These are phyloP conservation scores for Cyphomyrus discorhynchus DNA, from an alignment of 2,113 vertebrate genomes.

Conservation along the genomic window DNA sequence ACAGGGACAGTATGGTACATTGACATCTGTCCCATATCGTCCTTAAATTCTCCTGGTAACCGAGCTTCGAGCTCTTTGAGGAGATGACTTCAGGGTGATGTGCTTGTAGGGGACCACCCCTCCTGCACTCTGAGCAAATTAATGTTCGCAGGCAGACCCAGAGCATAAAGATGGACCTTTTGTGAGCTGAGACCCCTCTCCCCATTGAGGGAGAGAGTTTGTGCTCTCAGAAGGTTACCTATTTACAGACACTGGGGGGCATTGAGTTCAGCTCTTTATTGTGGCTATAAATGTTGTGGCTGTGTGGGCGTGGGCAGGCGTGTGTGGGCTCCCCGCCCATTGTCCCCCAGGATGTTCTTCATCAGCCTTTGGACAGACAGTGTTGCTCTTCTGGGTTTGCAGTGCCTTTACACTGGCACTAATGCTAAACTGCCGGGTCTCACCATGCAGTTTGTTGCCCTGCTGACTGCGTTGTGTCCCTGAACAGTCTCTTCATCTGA, in stretches of 20 bases:
- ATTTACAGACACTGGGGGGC: neutral
- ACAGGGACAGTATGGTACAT: neutral
- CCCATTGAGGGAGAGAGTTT: neutral
- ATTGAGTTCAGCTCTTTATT: neutral
- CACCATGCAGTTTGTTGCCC: neutral
- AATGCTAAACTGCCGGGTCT: neutral
- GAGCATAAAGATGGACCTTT: neutral
- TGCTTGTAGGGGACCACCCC: neutral
- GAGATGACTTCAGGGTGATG: neutral
- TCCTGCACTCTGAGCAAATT: neutral
- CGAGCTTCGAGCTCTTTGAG: neutral
- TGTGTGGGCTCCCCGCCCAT: neutral
- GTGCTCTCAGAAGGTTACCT: neutral
- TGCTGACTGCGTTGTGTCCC: neutral
- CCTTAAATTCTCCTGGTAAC: neutral
- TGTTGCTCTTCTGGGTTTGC: neutral
- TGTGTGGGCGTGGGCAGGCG: neutral
- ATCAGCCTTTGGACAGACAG: neutral
- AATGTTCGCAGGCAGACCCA: neutral
- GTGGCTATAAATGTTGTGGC: neutral
- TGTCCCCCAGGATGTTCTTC: neutral
- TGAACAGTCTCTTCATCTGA: neutral
- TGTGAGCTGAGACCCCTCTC: neutral
- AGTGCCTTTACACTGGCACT: neutral
- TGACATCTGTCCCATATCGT: neutral